These are phyloP conservation scores for Musca vetustissima DNA, from an alignment of 1,140 invertebrate genomes.

Conservation along the genomic window DNA sequence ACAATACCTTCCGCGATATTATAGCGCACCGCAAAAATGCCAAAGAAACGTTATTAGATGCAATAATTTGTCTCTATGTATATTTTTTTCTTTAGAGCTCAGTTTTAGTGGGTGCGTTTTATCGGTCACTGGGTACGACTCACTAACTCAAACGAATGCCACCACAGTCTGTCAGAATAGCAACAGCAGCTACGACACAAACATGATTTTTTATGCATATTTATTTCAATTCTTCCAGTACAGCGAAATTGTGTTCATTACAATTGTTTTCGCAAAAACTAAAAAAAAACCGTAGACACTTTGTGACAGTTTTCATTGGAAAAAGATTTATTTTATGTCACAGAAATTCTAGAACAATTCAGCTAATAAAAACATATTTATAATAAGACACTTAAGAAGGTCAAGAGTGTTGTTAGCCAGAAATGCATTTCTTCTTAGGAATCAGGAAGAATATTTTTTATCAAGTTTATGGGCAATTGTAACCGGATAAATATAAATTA, in stretches of 20 bases:
- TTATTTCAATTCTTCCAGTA: background rate
- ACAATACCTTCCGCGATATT: too few species aligned
- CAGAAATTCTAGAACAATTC: too few species aligned
- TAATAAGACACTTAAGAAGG: too few species aligned
- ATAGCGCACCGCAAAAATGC: too few species aligned
- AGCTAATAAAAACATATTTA: too few species aligned
- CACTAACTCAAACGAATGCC: background rate
- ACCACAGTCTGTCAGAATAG: too few species aligned
- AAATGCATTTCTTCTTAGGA: too few species aligned
- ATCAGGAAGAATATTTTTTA: too few species aligned
- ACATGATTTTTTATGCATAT: constrained; percentile 13
- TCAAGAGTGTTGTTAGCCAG: too few species aligned
- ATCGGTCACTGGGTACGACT: constrained; percentile 41
- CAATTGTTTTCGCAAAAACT: constrained; percentile 1
- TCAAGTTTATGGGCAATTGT: too few species aligned
- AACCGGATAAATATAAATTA: too few species aligned
- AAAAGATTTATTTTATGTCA: constrained; percentile 10
- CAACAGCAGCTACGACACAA: background rate
- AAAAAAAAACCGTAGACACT: background rate
- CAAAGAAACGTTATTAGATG: too few species aligned
- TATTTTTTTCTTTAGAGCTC: constrained; percentile 5
- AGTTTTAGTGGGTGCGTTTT: constrained; percentile 31
- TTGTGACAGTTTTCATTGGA: constrained; percentile 24
- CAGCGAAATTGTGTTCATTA: constrained; percentile 14
- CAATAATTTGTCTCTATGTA: background rate